Base-by-base conservation (phyloP, 2,113 vertebrate species). In the Zootoca vivipara region DNA sequence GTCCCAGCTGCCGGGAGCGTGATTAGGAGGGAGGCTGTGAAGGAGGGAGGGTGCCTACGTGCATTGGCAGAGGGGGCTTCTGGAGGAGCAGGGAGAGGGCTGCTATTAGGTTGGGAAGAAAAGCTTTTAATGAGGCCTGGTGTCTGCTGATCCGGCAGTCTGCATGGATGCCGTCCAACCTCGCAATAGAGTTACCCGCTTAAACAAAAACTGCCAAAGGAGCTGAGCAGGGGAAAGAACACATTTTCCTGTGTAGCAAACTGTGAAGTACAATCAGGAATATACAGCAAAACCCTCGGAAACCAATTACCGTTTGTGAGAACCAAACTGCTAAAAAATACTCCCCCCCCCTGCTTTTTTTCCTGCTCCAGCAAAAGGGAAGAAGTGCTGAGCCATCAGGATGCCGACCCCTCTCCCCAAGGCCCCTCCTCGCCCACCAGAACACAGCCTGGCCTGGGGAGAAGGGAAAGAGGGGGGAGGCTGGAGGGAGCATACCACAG, bases 81-180 rank as follows among this genome's bases (percentile, higher is more conserved):
- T 38, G 30, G n/a, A 83, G 65, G 74, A 79, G 82, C 7, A 24
- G 62, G 7, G 30, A 46, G 72, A 62, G 72, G 82, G 87, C 30
- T 82, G 90, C 86, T 64, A 70, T 87, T 84, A 89, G 52, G 38
- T 65, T 40, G 85, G 74, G 86, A 75, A 90, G 82, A 85, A 81
- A 88, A 85, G 85, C 69, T 72, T 85, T 88, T 88, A 87, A 85
- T 85, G 86, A 90, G 77, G 82, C 82, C 89, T 82, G 78, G 72
- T 82, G 87, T 78, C 75, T 85, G 79, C 83, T 83, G 90, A 86
- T 87, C 84, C 56, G 69, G 40, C 80, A 84, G 85, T 56, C 90
- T 85, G 46, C 78, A 79, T 85, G 78, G 77, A 85, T 4, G 72
- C 69, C 58, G 77, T 88, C 86, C 90, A 88, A 74, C 69, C 87